Evolutionary conservation across 2,888 invertebrate genomes (phyloP).

Genomic region (Trissolcus japonicus): DNA sequence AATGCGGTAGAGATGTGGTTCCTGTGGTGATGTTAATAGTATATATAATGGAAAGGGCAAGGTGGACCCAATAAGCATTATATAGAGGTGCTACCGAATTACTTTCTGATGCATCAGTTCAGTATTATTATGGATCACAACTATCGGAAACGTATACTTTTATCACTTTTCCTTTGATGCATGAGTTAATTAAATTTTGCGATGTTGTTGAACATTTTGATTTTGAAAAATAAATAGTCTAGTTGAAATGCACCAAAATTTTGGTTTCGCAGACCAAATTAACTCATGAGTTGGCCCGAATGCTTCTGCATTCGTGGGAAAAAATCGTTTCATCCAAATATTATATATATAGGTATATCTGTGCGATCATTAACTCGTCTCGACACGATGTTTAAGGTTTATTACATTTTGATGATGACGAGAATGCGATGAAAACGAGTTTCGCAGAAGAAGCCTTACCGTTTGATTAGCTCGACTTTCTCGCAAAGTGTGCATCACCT

Average conservation of each 20-base stretch:
- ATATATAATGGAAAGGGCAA: constrained; percentile 66
- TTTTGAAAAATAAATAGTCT: too few relatives aligned
- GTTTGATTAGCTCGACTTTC: constrained; percentile 22
- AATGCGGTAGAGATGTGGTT: constrained; percentile 34
- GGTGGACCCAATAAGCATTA: constrained; percentile 45
- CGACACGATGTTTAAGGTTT: constrained; percentile 52
- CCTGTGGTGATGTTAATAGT: constrained; percentile 58
- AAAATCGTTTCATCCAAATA: constrained; percentile 44
- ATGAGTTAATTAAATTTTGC: too few relatives aligned
- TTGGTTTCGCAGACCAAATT: constrained; percentile 9
- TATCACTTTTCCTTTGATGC: too few relatives aligned
- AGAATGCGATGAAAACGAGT: constrained; percentile 43
- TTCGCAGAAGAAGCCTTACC: constrained; percentile 37
- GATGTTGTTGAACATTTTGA: too few relatives aligned
- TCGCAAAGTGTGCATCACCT: not conserved
- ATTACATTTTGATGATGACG: constrained; percentile 56
- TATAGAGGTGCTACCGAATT: constrained; percentile 63
- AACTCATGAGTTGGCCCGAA: constrained; percentile 35
- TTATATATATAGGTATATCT: constrained; percentile 16
- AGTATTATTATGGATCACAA: too few relatives aligned
- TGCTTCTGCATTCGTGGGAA: constrained; percentile 48
- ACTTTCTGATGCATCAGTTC: constrained; percentile 46
- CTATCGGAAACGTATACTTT: too few relatives aligned
- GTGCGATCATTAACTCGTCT: constrained; percentile 50
- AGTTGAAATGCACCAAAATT: too few relatives aligned